Evolutionary conservation across 2,888 invertebrate genomes (phyloP), one percentile per base, ranked within the genome.

Genomic region (Ganaspis brasiliensis): DNA sequence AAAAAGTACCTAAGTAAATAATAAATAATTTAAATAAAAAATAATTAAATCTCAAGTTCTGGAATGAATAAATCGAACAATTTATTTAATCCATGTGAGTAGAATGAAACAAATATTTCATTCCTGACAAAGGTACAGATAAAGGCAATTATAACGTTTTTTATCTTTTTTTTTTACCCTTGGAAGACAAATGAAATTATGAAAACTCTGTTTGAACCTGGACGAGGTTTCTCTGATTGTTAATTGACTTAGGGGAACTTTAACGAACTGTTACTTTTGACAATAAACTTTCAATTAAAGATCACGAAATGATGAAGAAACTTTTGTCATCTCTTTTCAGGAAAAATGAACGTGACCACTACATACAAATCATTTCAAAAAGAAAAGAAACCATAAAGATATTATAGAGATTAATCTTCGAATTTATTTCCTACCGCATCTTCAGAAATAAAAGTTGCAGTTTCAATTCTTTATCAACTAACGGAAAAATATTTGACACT

Each of bases 221-320:
- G 24, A 26, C n/a, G 57, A 31, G 14, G 26, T 26, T 26, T 5
- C 57, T 26, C 57, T 57, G 57, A 57, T 57, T 57, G 26, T 57
- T 26, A 57, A 26, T 57, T 57, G 26, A 57, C 57, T 57, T 57
- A 57, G 26, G 57, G 26, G 26, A 57, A 57, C 57, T 57, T 57
- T 57, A 57, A 57, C 21, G 57, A 57, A 57, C 57, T 57, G 52
- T 16, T 52, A 52, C 52, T 52, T 52, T 26, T 26, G 26, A 31
- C 26, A 57, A 57, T 57, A 57, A 57, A 57, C 26, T 57, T 57
- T 57, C 26, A 57, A 57, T 57, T 57, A 57, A 57, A 57, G 26
- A n/a, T 26, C 57, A 26, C 57, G 3, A 24, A 57, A 26, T 26
- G 24, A 57, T 57, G 14, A 57, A 57, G n/a, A 57, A 57, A 57